phyloP scores from a whole-genome alignment of 2,113 vertebrate genomes.

The Sminthopsis crassicaudata region DNA sequence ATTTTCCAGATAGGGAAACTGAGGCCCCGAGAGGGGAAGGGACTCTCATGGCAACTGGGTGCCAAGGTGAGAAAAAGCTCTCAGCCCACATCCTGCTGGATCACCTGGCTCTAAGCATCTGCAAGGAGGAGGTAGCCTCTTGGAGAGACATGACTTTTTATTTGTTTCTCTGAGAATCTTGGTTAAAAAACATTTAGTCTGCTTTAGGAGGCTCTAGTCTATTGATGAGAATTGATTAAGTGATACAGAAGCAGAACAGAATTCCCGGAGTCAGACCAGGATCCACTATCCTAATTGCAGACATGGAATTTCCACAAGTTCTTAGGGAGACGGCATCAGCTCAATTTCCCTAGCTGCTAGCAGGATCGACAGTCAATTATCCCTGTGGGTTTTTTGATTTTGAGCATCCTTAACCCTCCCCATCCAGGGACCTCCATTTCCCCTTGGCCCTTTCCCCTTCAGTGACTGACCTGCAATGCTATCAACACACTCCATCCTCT shows the following conservation, averaged over 20 bases:
- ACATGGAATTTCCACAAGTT: background rate
- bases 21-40: background rate
- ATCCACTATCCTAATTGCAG: background rate
- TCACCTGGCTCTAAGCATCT: background rate
- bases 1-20: background rate
- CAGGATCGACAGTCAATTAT: background rate
- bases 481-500: background rate
- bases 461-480: background rate
- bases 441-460: background rate
- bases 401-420: background rate
- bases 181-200: background rate
- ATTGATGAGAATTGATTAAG: background rate
- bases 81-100: background rate
- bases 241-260: background rate
- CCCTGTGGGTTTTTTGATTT: background rate
- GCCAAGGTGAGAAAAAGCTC: background rate
- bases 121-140: background rate
- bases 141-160: background rate
- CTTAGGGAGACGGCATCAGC: background rate
- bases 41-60: no score
- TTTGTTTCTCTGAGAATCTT: background rate
- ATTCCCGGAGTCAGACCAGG: background rate
- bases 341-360: background rate
- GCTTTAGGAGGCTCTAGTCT: background rate
- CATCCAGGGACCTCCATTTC: background rate